These are phyloP conservation scores for Zaprionus ornatus DNA, from an alignment of 1,140 invertebrate genomes.

Conservation along the genomic window DNA sequence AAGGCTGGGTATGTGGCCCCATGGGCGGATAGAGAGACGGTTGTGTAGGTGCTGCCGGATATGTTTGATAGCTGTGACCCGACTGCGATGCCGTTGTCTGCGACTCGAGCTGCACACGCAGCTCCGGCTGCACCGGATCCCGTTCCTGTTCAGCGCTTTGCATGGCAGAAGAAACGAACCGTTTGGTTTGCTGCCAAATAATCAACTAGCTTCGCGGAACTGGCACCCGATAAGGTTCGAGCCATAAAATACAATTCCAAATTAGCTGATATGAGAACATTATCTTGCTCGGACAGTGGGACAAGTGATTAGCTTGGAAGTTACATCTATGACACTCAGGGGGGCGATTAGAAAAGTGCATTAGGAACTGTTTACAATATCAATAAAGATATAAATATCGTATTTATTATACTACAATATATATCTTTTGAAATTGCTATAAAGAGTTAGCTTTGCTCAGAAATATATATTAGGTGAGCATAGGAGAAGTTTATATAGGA, in stretches of 20 bases:
- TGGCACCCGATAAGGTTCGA: neutral
- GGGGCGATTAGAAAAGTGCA: neutral
- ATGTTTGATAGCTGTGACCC: constrained; percentile 41
- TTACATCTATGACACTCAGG: neutral
- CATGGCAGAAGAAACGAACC: neutral
- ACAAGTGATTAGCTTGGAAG: neutral
- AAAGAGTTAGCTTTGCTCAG: neutral
- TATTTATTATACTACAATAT: too few relatives aligned
- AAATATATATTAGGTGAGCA: too few relatives aligned
- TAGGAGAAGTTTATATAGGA: too few relatives aligned
- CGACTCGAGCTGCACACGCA: constrained; percentile 57
- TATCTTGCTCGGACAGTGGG: neutral
- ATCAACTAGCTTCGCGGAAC: neutral
- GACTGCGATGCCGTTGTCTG: constrained; percentile 13
- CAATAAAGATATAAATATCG: neutral
- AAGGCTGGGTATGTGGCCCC: neutral
- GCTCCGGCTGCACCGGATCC: constrained; percentile 65
- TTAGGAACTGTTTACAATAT: neutral
- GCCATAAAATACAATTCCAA: neutral
- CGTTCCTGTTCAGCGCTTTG: constrained; percentile 63
- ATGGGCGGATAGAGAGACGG: constrained; percentile 55
- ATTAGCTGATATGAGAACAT: neutral
- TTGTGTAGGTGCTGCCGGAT: constrained; percentile 49
- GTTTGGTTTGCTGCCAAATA: constrained; percentile 1
- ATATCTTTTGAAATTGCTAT: neutral